Evolutionary conservation across 1,140 invertebrate species (phyloP).

Genomic region (Cydia splendana): DNA sequence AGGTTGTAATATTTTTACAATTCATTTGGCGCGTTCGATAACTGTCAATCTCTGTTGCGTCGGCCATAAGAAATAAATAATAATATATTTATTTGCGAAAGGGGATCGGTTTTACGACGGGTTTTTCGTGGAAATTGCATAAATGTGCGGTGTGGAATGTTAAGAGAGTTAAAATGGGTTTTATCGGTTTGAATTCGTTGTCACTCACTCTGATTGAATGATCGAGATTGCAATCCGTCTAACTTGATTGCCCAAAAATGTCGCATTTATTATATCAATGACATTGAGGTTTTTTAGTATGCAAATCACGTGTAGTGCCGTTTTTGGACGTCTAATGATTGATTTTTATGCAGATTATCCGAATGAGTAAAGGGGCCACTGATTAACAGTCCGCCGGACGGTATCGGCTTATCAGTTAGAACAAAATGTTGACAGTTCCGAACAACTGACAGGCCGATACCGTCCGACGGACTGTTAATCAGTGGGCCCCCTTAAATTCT

Average conservation of each 20-base stretch:
- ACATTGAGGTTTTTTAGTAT: background rate
- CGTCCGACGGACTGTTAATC: no score
- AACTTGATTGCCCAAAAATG: conserved; percentile 7
- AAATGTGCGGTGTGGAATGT: conserved; percentile 47
- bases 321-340: no score
- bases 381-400: no score
- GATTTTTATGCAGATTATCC: no score
- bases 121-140: conserved; percentile 67
- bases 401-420: no score
- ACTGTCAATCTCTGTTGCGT: conserved; percentile 67
- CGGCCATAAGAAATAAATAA: conserved; percentile 59
- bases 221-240: background rate
- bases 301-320: background rate
- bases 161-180: conserved; percentile 29
- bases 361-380: no score
- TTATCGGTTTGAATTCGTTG: background rate
- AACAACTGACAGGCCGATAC: no score
- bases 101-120: conserved; percentile 59
- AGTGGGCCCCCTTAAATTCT: no score
- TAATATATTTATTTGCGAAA: conserved; percentile 71
- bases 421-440: no score
- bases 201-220: background rate
- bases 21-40: conserved; percentile 72
- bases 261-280: background rate
- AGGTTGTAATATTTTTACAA: conserved; percentile 52